A percentile compares a stretch with the other conserved stretches of the same genome.
phyloP scores from a whole-genome alignment of 2,888 invertebrate genomes.

The Diadromus collaris region DNA sequence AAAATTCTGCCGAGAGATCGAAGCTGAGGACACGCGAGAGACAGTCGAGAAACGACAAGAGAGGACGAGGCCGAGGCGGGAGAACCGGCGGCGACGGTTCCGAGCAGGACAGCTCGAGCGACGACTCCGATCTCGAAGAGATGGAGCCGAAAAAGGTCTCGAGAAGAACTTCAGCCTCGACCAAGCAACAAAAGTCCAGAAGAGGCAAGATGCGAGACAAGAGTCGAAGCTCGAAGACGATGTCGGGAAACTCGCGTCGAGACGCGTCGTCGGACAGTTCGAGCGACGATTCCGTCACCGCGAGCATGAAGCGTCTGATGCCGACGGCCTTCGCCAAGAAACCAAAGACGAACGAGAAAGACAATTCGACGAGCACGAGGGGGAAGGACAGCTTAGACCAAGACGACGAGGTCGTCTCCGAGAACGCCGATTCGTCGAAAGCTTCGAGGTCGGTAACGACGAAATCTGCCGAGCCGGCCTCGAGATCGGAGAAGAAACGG shows the following conservation, averaged over 20 bases:
- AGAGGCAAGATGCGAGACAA: background rate
- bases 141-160: background rate
- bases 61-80: background rate
- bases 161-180: background rate
- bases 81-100: background rate
- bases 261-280: conserved; percentile 1
- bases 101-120: background rate
- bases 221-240: background rate
- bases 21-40: background rate
- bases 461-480: background rate
- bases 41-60: background rate
- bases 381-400: conserved; percentile 2
- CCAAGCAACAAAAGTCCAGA: background rate
- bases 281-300: conserved; percentile 21
- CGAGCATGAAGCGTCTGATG: background rate
- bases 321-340: conserved; percentile 10
- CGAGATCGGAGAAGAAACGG: background rate
- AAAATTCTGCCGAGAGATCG: background rate
- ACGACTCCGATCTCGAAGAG: background rate
- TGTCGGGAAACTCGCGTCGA: background rate
- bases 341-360: background rate
- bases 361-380: background rate
- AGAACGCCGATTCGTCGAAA: background rate
- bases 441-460: background rate
- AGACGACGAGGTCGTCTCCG: background rate